Evolutionary conservation across 2,797 vertebrate species (phyloP).

Genomic region (Cynopterus sphinx): DNA sequence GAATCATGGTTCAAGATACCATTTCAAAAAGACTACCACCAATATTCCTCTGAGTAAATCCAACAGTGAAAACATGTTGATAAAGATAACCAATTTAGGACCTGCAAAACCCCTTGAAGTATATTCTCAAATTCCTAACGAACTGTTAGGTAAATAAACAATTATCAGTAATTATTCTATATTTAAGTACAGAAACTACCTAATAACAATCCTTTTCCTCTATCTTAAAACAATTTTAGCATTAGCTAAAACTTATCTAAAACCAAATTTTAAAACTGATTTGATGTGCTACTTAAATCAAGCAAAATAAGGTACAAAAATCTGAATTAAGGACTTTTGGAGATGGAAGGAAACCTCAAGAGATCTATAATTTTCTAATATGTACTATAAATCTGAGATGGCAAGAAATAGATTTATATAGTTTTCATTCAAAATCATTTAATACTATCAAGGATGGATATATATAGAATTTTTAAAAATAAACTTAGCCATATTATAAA

Average conservation of each 20-base stretch:
- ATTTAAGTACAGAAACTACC: neutral
- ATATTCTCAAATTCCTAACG: neutral
- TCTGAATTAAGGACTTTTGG: neutral
- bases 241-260: slow-evolving; percentile 53
- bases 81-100: neutral
- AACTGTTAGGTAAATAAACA: slow-evolving; percentile 24
- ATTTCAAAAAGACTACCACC: neutral
- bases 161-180: neutral
- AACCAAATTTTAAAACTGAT: neutral
- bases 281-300: slow-evolving; percentile 1
- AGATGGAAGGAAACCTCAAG: neutral
- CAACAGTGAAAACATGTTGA: neutral
- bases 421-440: slow-evolving; percentile 24
- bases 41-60: slow-evolving; percentile 11
- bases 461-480: slow-evolving; percentile 22
- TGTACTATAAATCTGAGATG: neutral
- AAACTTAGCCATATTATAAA: neutral
- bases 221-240: neutral
- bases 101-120: neutral
- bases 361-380: neutral
- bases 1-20: neutral
- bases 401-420: neutral
- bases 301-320: neutral
- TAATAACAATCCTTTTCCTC: neutral
- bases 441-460: neutral